Percentiles rank a stretch among this genome's conserved stretches.
phyloP scores from a whole-genome alignment of 2,888 invertebrate species.

The Cheiracanthium punctorium region DNA sequence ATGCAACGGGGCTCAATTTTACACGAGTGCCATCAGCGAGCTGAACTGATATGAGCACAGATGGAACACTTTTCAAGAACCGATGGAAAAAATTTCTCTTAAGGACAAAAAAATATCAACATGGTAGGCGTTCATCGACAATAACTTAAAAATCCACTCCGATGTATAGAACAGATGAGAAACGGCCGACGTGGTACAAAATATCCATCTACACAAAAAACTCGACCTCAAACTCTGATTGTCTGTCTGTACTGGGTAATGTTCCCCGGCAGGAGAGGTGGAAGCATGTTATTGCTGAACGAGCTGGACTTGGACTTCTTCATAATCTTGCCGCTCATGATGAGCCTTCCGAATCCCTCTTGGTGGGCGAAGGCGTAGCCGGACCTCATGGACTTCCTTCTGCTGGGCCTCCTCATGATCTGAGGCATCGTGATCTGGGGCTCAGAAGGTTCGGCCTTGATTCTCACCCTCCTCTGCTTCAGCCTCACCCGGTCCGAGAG shows the following conservation, averaged over 20 bases:
- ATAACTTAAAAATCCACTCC: no score
- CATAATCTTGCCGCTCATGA: slow-evolving; percentile 98
- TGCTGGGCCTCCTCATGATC: slow-evolving; percentile 88
- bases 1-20: no score
- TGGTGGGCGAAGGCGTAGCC: slow-evolving; percentile 99
- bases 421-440: slow-evolving; percentile 86
- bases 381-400: slow-evolving; percentile 92
- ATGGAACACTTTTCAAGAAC: no score
- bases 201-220: no score
- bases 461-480: slow-evolving; percentile 79
- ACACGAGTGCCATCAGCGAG: no score
- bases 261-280: slow-evolving; percentile 50
- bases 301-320: slow-evolving; percentile 72
- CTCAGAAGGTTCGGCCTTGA: slow-evolving; percentile 81
- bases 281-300: slow-evolving; percentile 62
- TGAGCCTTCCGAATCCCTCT: slow-evolving; percentile 96
- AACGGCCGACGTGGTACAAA: no score
- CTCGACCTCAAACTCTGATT: slow-evolving; percentile 42
- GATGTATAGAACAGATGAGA: no score
- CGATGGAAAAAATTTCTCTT: no score
- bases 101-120: no score
- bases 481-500: slow-evolving; percentile 93
- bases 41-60: no score
- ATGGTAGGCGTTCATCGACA: no score
- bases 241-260: slow-evolving; percentile 45